phyloP scores from a whole-genome alignment of 2,797 vertebrate genomes.

The Nannoperca australis region DNA sequence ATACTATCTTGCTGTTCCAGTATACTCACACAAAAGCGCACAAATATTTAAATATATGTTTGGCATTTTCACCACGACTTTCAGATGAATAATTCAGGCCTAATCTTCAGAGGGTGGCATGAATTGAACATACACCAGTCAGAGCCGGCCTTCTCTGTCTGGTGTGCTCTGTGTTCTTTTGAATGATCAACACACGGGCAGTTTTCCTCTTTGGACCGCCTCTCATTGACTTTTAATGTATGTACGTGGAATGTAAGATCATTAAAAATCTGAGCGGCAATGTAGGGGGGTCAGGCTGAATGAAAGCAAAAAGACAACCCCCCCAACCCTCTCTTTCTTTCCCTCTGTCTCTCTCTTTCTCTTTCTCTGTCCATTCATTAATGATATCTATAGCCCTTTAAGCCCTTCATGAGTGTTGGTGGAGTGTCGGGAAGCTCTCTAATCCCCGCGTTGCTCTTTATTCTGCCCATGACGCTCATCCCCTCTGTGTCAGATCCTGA shows the following conservation, averaged over 20 bases:
- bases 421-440: slow-evolving; percentile 76
- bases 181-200: slow-evolving; percentile 58
- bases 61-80: slow-evolving; percentile 75
- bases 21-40: slow-evolving; percentile 44
- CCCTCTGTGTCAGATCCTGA: slow-evolving; percentile 78
- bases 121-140: slow-evolving; percentile 65
- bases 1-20: slow-evolving; percentile 50
- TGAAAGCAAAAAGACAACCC: slow-evolving; percentile 53
- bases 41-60: slow-evolving; percentile 73
- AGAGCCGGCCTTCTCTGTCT: slow-evolving; percentile 60
- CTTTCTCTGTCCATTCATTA: slow-evolving; percentile 70
- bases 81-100: slow-evolving; percentile 80
- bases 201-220: slow-evolving; percentile 46
- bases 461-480: slow-evolving; percentile 79
- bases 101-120: slow-evolving; percentile 63
- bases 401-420: slow-evolving; percentile 79
- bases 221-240: slow-evolving; percentile 74
- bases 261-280: slow-evolving; percentile 59
- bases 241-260: slow-evolving; percentile 60
- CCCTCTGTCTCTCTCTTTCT: slow-evolving; percentile 21
- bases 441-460: slow-evolving; percentile 81
- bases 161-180: slow-evolving; percentile 36
- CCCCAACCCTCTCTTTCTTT: slow-evolving; percentile 17
- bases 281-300: slow-evolving; percentile 22
- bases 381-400: slow-evolving; percentile 77